Percentiles rank a stretch among this genome's conserved stretches.
Evolutionary conservation across 2,888 invertebrate species (phyloP).

Genomic region (Penaeus monodon): DNA sequence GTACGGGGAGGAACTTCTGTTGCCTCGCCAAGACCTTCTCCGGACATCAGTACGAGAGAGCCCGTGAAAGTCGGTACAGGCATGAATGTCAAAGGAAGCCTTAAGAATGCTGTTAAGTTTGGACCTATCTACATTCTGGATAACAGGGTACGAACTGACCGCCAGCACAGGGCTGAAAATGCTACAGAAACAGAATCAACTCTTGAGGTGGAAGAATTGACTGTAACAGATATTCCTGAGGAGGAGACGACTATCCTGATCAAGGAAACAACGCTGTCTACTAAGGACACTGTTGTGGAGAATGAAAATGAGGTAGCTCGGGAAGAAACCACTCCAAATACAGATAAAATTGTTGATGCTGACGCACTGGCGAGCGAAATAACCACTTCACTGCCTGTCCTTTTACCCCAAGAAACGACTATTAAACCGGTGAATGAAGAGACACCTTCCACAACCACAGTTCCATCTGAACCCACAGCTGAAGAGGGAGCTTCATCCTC

Average conservation of each 20-base stretch:
- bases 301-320: constrained; percentile 5
- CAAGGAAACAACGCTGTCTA: not conserved
- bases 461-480: not conserved
- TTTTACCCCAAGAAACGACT: constrained; percentile 31
- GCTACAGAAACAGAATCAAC: constrained; percentile 4
- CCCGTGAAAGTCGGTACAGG: constrained; percentile 27
- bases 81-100: constrained; percentile 38
- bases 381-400: constrained; percentile 25
- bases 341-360: constrained; percentile 8
- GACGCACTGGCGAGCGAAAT: constrained; percentile 11
- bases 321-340: not conserved
- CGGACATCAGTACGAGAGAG: not conserved
- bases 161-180: constrained; percentile 31
- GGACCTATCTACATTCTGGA: constrained; percentile 32
- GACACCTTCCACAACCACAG: not conserved
- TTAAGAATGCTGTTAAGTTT: constrained; percentile 24
- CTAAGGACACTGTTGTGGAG: not conserved
- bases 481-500: constrained; percentile 16
- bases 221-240: constrained; percentile 26
- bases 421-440: constrained; percentile 24
- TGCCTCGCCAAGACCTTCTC: not conserved
- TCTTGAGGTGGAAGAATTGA: constrained; percentile 10
- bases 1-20: not conserved
- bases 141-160: constrained; percentile 44
- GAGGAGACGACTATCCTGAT: constrained; percentile 43